Base-by-base conservation (phyloP, 2,797 vertebrate genomes). In the Sarcophilus harrisii region DNA sequence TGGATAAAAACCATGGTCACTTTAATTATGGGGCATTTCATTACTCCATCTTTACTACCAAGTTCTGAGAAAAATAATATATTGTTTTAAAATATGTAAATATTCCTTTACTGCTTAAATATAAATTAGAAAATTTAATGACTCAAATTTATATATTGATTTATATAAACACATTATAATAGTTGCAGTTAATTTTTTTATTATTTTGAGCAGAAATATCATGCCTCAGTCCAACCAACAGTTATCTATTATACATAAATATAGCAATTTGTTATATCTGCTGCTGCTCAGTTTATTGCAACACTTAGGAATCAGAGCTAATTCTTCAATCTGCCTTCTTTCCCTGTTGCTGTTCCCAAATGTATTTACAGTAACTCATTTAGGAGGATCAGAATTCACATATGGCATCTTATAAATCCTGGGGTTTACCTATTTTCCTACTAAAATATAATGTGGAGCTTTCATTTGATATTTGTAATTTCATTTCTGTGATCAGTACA, bases 31-130 rank as follows among this genome's bases (percentile, higher is more conserved):
- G 10, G 5, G 8, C 57, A 58, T 54, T 93, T 96, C 90, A 55
- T 54, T 81, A 49, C 57, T 90, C 11, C 32, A 10, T n/a, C 57
- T 58, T 93, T 32, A 94, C 14, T 93, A 4, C 49, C 10, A 89
- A 38, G 14, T 21, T 38, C 66, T 45, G 54, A 94, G n/a, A n/a
- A 92, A 95, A 10, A 91, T 58, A 92, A n/a, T 66, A 93, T 57
- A 54, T 91, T 73, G 5, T 30, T 16, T 5, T n/a, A 66, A 66
- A 92, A 93, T n/a, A 14, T 92, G 54, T 54, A 58, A 73, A 10
- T 95, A 91, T 91, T 45, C 45, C 27, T 5, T 93, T 92, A n/a
- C 28, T 94, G 5, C 91, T 57, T 93, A 54, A 96, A 90, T 94
- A 28, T 62, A 93, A 16, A 55, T 52, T 30, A 94, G 24, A 91